Conservation (phyloP, 2,888 invertebrate genomes). For the Amphipoea lucens region DNA sequence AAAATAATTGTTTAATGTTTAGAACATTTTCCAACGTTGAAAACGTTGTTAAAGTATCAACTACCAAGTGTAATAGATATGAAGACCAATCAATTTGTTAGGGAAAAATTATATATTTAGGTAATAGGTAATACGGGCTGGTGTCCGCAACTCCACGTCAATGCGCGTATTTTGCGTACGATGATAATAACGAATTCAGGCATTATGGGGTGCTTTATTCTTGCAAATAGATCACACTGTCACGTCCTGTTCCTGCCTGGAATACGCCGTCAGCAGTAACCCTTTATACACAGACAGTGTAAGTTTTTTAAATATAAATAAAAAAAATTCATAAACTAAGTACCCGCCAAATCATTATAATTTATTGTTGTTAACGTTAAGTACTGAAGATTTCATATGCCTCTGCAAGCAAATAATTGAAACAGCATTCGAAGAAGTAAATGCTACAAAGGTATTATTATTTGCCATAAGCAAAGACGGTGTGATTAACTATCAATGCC, state of each 20-base stretch:
- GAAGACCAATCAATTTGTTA: no score
- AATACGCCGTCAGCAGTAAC: not conserved
- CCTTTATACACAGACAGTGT: not conserved
- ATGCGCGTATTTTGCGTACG: no score
- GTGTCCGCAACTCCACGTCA: no score
- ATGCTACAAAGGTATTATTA: not conserved
- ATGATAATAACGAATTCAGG: not conserved
- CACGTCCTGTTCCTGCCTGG: not conserved
- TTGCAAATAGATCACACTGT: not conserved
- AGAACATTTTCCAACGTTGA: not conserved
- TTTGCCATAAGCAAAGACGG: not conserved
- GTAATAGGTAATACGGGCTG: no score
- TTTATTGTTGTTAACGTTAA: not conserved
- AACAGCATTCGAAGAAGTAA: not conserved
- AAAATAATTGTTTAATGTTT: not conserved
- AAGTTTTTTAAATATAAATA: not conserved
- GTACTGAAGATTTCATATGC: not conserved
- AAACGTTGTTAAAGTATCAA: not conserved
- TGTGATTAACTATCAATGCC: not conserved
- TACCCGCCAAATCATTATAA: not conserved
- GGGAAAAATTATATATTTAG: no score
- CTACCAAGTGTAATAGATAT: not conserved
- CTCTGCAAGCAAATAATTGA: not conserved
- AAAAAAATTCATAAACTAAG: not conserved
- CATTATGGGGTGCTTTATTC: not conserved